Evolutionary conservation across 2,888 invertebrate genomes (phyloP).

Genomic region (Tiliacea citrago): DNA sequence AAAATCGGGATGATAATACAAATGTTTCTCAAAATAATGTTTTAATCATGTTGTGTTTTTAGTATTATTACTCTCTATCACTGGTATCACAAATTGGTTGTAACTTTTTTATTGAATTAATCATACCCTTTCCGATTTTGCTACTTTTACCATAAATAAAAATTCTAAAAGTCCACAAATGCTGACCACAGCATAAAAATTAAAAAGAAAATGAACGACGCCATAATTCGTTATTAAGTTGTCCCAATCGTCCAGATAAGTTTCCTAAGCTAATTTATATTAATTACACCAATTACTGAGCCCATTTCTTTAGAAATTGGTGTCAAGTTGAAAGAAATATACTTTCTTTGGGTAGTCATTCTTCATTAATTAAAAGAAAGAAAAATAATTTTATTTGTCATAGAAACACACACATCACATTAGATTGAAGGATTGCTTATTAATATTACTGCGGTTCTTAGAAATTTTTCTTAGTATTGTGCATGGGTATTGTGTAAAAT

Average conservation of each 20-base stretch:
- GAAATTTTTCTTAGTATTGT: slow-evolving; percentile 14
- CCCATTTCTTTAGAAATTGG: slow-evolving; percentile 26
- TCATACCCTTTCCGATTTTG: neutral
- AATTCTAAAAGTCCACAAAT: neutral
- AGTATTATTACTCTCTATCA: neutral
- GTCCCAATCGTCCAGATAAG: slow-evolving; percentile 40
- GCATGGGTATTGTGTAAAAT: slow-evolving; percentile 11
- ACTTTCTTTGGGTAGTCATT: slow-evolving; percentile 13
- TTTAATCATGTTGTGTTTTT: neutral
- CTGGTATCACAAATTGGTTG: neutral
- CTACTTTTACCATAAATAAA: neutral
- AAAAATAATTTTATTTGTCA: too few relatives aligned
- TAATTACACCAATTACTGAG: slow-evolving; percentile 47
- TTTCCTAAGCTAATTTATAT: slow-evolving; percentile 53
- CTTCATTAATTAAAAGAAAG: slow-evolving; percentile 9
- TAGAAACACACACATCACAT: too few relatives aligned
- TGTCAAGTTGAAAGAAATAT: slow-evolving; percentile 34
- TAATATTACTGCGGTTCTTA: slow-evolving; percentile 1
- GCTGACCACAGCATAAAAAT: slow-evolving; percentile 7
- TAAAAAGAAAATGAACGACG: slow-evolving; percentile 26
- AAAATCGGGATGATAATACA: neutral
- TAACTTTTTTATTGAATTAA: neutral
- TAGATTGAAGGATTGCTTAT: slow-evolving; percentile 17
- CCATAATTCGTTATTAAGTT: slow-evolving; percentile 56
- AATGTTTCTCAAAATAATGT: neutral